Base-by-base conservation (phyloP, 1,140 invertebrate genomes). In the Sycobia sp. region DNA sequence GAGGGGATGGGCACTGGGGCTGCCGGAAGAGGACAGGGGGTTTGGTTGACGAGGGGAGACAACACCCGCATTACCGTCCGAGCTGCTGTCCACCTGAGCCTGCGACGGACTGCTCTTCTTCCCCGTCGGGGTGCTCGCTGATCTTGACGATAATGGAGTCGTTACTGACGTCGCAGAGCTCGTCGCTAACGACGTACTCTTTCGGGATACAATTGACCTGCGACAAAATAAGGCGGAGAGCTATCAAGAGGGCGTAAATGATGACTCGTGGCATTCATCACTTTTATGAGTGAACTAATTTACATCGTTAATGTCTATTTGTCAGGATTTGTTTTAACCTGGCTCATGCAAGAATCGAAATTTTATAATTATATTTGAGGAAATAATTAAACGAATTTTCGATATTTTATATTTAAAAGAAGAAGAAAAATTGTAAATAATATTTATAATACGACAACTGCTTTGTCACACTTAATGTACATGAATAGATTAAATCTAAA, bases 31-130 rank as follows among this genome's bases (percentile, higher is more conserved):
- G 78, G 80, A 77, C 70, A 74, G 73, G 64, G 73, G 72, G 74
- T 74, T 72, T 72, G 75, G 76, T 78, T 79, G 78, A 79, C 79
- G 78, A 78, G 78, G 80, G 79, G 77, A 80, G 79, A 81, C 80
- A 82, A 81, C 80, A 81, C 80, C 79, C 80, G 79, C 82, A 85
- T 85, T 85, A 84, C 84, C 84, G 82, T 85, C 84, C 82, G 83
- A 81, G 82, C 82, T 83, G 81, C 76, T 80, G 73, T 83, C 82
- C 73, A 79, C 79, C 74, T 80, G 79, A 70, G 76, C 68, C 71
- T 68, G 70, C 69, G 57, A 67, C 54, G 46, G 66, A 47, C 39
- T 59, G 53, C 32, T 65, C 68, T 74, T 73, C 71, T 78, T 83
- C 41, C 67, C 63, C 20, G 47, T 25, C 18, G 50, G 5, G 11